Conservation (phyloP, 2,888 invertebrate species). For the Pollenia labialis region DNA sequence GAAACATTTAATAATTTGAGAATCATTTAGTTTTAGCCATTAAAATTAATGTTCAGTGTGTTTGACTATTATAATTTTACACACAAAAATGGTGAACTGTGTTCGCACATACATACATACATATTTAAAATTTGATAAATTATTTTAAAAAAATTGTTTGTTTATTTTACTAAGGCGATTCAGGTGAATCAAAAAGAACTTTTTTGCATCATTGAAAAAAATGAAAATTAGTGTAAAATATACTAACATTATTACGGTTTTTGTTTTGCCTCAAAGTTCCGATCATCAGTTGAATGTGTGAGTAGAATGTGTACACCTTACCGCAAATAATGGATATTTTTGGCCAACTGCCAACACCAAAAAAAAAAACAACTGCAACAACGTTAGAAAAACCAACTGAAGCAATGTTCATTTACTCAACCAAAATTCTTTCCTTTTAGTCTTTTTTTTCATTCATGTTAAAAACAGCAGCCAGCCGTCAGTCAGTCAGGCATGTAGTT, state of each 20-base stretch:
- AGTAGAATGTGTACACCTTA: not conserved
- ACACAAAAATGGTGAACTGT: not conserved
- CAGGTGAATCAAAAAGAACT: slow-evolving; percentile 42
- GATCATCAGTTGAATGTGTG: not conserved
- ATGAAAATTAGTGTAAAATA: slow-evolving; percentile 43
- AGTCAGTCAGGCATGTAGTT: slow-evolving; percentile 22
- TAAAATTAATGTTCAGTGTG: not conserved
- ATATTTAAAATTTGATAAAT: slow-evolving; percentile 22
- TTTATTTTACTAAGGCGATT: slow-evolving; percentile 39
- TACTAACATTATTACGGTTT: slow-evolving; percentile 17
- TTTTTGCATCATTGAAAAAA: slow-evolving; percentile 30
- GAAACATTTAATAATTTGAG: not conserved
- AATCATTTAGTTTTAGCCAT: not conserved
- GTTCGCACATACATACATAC: not conserved
- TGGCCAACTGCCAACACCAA: slow-evolving; percentile 47
- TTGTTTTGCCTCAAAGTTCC: not conserved
- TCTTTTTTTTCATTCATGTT: slow-evolving; percentile 46
- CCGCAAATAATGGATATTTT: slow-evolving; percentile 28
- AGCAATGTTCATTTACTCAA: slow-evolving; percentile 8
- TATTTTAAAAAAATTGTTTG: slow-evolving; percentile 23
- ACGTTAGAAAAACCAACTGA: slow-evolving; percentile 7
- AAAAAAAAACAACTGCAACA: slow-evolving; percentile 38
- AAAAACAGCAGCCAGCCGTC: slow-evolving; percentile 40
- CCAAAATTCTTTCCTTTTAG: slow-evolving; percentile 1
- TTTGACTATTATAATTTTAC: slow-evolving; percentile 11